phyloP scores from a whole-genome alignment of 1,140 invertebrate species.

The Steinernema feltiae region DNA sequence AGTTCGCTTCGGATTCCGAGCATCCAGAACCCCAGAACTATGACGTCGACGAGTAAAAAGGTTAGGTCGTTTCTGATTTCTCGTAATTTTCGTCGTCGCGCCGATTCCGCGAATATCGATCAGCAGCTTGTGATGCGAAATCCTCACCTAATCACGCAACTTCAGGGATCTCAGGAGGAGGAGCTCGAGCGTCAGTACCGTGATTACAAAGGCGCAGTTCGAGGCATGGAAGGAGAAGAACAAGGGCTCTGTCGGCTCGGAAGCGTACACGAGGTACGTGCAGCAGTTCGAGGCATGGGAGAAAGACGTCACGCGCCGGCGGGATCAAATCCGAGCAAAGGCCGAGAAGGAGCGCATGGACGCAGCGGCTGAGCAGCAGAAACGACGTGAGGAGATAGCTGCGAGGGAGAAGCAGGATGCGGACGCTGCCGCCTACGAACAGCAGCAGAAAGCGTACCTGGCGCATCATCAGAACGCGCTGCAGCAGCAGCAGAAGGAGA shows the following conservation, averaged over 20 bases:
- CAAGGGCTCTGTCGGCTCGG: background rate
- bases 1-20: too few relatives aligned
- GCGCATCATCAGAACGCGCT: slow-evolving; percentile 6
- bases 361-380: background rate
- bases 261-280: background rate
- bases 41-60: slow-evolving; percentile 10
- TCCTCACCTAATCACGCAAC: background rate
- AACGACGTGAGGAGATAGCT: background rate
- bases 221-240: slow-evolving; percentile 9
- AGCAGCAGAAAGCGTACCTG: background rate
- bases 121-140: background rate
- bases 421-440: background rate
- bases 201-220: slow-evolving; percentile 1
- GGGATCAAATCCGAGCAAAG: background rate
- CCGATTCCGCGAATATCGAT: too few relatives aligned
- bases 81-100: background rate
- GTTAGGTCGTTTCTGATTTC: background rate
- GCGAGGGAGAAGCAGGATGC: slow-evolving; percentile 4
- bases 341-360: background rate
- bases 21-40: background rate
- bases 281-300: slow-evolving; percentile 3
- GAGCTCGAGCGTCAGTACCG: slow-evolving; percentile 2
- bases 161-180: background rate
- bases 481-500: background rate
- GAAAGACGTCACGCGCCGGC: background rate